These are phyloP conservation scores for Bombus huntii DNA, from an alignment of 1,140 invertebrate genomes.

Conservation along the genomic window DNA sequence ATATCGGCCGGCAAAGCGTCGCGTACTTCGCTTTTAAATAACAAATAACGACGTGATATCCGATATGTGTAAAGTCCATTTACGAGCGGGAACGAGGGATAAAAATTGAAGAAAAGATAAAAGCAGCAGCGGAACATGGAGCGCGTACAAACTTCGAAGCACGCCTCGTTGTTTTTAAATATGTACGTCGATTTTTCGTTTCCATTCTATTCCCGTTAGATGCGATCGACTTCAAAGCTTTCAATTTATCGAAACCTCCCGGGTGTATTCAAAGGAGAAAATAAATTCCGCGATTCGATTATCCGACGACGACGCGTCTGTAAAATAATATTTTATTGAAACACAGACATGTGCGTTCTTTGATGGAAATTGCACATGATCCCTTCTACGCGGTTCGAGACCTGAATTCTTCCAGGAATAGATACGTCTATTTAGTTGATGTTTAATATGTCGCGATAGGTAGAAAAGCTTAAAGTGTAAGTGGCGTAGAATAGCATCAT, in stretches of 20 bases:
- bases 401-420: background rate
- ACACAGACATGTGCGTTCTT: background rate
- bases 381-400: background rate
- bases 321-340: background rate
- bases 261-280: background rate
- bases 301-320: background rate
- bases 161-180: background rate
- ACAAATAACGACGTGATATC: background rate
- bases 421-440: background rate
- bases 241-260: constrained; percentile 12
- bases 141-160: no score
- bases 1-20: background rate
- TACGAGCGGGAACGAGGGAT: background rate
- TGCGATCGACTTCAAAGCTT: background rate
- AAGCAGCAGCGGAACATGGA: background rate
- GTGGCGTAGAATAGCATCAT: background rate
- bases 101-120: no score
- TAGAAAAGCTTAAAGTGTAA: background rate
- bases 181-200: background rate
- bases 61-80: background rate
- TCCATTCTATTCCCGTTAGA: background rate
- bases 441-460: no score
- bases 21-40: background rate
- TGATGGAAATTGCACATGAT: background rate
- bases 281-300: background rate